Evolutionary conservation across 2,797 vertebrate species (phyloP).

Genomic region (Galago senegalensis): DNA sequence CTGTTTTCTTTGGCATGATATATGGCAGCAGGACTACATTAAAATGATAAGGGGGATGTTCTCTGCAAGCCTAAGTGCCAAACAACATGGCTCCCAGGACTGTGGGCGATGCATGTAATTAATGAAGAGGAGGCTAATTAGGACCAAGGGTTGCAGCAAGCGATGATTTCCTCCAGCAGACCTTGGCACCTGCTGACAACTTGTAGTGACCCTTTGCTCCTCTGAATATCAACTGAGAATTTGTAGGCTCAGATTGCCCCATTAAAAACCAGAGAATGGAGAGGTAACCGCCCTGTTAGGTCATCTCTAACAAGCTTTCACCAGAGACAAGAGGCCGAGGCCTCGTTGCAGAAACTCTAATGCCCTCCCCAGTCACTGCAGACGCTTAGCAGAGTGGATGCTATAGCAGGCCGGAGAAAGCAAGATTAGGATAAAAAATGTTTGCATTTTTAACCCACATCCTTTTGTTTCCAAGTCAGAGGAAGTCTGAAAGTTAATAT

Average conservation of each 20-base stretch:
- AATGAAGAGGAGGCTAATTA: constrained; percentile 87
- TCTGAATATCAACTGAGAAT: constrained; percentile 59
- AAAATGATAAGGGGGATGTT: background rate
- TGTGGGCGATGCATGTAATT: constrained; percentile 65
- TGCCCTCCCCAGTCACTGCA: background rate
- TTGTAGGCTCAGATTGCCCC: constrained; percentile 55
- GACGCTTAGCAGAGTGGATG: background rate
- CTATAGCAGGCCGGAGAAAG: background rate
- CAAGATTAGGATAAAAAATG: background rate
- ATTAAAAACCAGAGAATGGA: background rate
- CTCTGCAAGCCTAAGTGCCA: background rate
- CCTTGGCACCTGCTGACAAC: constrained; percentile 82
- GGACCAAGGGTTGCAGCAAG: constrained; percentile 78
- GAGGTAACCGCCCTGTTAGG: background rate
- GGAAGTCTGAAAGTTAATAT: background rate
- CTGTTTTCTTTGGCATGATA: background rate
- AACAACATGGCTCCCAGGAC: background rate
- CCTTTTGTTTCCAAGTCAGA: background rate
- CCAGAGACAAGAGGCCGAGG: background rate
- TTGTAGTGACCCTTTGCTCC: constrained; percentile 59
- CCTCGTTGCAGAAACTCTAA: background rate
- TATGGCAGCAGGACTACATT: background rate
- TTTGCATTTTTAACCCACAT: background rate
- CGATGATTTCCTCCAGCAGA: constrained; percentile 83
- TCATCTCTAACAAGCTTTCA: constrained; percentile 62